phyloP scores from a whole-genome alignment of 2,797 vertebrate genomes.

The Heliangelus exortis region DNA sequence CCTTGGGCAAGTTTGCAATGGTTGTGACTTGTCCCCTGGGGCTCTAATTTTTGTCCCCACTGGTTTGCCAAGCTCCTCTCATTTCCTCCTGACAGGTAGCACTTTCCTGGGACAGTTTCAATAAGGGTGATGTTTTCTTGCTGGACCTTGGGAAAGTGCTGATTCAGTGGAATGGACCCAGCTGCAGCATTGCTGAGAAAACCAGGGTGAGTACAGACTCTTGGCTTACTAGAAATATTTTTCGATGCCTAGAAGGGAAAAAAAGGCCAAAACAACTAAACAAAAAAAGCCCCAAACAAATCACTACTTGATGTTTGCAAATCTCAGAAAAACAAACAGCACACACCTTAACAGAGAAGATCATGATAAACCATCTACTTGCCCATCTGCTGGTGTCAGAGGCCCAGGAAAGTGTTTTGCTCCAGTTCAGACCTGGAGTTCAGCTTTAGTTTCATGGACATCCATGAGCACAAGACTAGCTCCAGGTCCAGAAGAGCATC shows the following conservation, averaged over 20 bases:
- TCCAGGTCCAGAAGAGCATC: neutral
- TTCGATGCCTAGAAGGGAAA: neutral
- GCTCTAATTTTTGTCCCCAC: neutral
- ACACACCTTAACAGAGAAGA: neutral
- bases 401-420: neutral
- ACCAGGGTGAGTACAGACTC: conserved; percentile 80
- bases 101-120: conserved; percentile 90
- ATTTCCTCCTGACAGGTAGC: conserved; percentile 77
- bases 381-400: neutral
- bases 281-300: neutral
- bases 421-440: neutral
- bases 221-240: neutral
- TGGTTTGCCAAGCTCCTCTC: neutral
- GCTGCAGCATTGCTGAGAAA: conserved; percentile 88
- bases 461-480: neutral
- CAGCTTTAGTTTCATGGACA: neutral
- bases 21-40: neutral
- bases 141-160: conserved; percentile 90
- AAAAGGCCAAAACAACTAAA: too few relatives aligned
- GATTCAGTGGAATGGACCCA: conserved; percentile 92
- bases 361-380: neutral
- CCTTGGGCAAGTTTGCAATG: neutral
- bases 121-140: conserved; percentile 89
- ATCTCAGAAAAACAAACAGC: neutral
- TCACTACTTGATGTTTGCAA: rapidly evolving